Base-by-base conservation (phyloP, 2,888 invertebrate species). In the Rotaria socialis region DNA sequence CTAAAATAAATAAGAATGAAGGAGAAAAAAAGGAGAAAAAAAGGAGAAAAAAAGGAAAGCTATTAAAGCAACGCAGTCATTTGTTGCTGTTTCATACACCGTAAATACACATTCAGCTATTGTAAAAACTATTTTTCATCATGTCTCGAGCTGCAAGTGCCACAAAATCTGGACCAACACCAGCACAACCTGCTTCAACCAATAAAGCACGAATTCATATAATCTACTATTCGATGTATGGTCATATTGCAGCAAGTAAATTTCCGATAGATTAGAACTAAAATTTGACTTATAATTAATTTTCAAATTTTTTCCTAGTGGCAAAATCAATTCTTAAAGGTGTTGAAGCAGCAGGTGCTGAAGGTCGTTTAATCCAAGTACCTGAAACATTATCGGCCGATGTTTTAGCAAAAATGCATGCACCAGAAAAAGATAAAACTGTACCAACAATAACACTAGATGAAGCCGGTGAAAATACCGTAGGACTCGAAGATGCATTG, bases 171-270 rank as follows among this genome's bases (percentile, higher is more conserved):
- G 35, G 67, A 14, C 67, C 35, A 19, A 41, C 16, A 7, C 1
- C 47, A 24, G 47, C 43, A 47, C 47, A 47, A 80, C 80, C 43
- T n/a, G 10, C 11, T 24, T 10, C 80, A 80, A 47, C n/a, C 24
- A 24, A 43, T 2, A 80, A 80, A 47, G 24, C 43, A 80, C 43
- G 43, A 47, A 80, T 80, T 43, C 19, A 80, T 85, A 58, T 86
- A 10, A 85, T 86, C 14, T 86, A 86, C 47, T 86, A 86, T 43
- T 86, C 86, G 50, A 85, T 85, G 85, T 86, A 86, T 27, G 86
- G 86, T 19, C 86, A 86, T 85, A 80, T 86, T 47, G 43, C 80
- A 14, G 19, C 67, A 35, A 16, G 67, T 67, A 67, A 41, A 4
- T 16, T 7, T 35, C 3, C 11, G 35, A 19, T 19, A 16, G 6